Conservation (phyloP, 64 coral and sea anemone genomes). For the Porites lutea region DNA sequence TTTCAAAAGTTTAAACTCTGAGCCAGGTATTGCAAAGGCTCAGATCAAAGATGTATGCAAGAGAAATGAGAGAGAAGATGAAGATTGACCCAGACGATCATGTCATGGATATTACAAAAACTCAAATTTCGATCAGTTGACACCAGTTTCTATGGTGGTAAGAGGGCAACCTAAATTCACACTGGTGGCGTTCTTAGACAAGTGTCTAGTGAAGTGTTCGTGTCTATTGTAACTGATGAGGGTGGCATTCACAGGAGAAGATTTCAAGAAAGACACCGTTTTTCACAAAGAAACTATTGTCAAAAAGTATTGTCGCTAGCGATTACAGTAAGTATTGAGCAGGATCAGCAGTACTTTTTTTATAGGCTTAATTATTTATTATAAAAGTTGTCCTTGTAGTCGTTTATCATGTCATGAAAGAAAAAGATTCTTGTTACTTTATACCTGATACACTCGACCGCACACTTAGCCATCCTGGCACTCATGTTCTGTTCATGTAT, state of each 20-base stretch:
- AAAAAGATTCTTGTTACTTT: too few relatives aligned
- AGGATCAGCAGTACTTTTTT: too few relatives aligned
- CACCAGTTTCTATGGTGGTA: constrained; percentile 22
- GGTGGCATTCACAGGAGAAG: constrained; percentile 30
- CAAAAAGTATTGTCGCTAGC: too few relatives aligned
- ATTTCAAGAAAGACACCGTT: constrained; percentile 20
- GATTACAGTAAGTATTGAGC: too few relatives aligned
- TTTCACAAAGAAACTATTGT: too few relatives aligned
- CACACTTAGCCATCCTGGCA: too few relatives aligned
- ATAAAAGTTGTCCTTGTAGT: too few relatives aligned
- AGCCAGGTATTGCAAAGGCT: constrained; percentile 27
- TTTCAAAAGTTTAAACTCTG: background rate
- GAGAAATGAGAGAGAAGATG: constrained; percentile 50
- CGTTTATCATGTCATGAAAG: too few relatives aligned
- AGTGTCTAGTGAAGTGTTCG: constrained; percentile 58
- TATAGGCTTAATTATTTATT: too few relatives aligned
- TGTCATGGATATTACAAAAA: constrained; percentile 62
- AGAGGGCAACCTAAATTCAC: constrained; percentile 50
- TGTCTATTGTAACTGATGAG: constrained; percentile 29
- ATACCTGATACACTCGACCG: too few relatives aligned
- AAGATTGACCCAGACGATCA: constrained; percentile 47
- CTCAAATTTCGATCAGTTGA: constrained; percentile 25
- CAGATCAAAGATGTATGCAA: constrained; percentile 35
- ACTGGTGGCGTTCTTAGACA: constrained; percentile 48
- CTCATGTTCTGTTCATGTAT: too few relatives aligned